A percentile compares a stretch with the other conserved stretches of the same genome.
Evolutionary conservation across 2,113 vertebrate species (phyloP).

Genomic region (Propithecus coquereli): DNA sequence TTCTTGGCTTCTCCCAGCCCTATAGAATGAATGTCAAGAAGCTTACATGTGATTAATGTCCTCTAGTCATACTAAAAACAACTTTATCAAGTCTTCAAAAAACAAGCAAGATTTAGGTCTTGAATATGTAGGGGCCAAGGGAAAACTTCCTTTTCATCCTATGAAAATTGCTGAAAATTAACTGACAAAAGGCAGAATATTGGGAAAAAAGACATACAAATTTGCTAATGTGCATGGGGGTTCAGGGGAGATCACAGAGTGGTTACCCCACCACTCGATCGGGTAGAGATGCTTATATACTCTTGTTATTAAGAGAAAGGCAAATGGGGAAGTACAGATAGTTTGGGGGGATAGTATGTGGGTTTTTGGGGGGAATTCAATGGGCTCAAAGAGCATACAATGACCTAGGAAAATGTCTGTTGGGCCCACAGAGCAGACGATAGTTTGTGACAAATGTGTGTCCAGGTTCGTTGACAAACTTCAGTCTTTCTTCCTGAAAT

Average conservation of each 20-base stretch:
- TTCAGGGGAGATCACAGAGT: not conserved
- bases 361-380: not conserved
- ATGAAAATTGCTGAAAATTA: not conserved
- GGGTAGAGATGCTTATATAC: not conserved
- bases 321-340: not conserved
- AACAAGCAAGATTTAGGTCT: not conserved
- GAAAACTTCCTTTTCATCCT: not conserved
- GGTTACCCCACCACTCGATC: not conserved
- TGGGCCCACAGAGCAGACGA: not conserved
- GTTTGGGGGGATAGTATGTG: not conserved
- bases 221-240: not conserved
- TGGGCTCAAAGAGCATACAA: not conserved
- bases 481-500: not conserved
- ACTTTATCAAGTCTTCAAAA: conserved; percentile 1
- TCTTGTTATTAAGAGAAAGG: not conserved
- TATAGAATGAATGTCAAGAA: not conserved
- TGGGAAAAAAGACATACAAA: not conserved
- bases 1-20: not conserved
- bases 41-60: not conserved
- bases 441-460: not conserved
- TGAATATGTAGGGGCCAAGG: not conserved
- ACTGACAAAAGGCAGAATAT: not conserved
- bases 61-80: not conserved
- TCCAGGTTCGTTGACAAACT: not conserved
- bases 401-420: not conserved